Conservation (phyloP, 2,888 invertebrate species). For the Tyria jacobaeae region DNA sequence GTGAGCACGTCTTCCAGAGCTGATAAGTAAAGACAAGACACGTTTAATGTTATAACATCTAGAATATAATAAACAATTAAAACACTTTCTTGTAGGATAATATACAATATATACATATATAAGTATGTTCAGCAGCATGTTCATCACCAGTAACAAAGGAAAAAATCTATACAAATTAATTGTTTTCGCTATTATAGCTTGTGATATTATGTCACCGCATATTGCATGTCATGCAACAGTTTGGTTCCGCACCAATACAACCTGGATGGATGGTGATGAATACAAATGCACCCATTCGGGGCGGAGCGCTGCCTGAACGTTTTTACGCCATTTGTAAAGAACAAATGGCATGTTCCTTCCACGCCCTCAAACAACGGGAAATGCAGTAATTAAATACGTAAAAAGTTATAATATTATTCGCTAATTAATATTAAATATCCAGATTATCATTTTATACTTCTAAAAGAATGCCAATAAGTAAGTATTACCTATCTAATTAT, state of each 20-base stretch:
- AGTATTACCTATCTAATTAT: background rate
- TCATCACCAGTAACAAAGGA: no score
- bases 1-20: no score
- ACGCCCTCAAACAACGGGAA: conserved; percentile 62
- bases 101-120: no score
- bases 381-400: conserved; percentile 61
- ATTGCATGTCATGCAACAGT: conserved; percentile 67
- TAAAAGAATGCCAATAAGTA: conserved; percentile 3
- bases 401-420: conserved; percentile 49
- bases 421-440: conserved; percentile 46
- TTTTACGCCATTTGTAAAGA: conserved; percentile 68
- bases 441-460: conserved; percentile 20
- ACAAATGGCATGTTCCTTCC: conserved; percentile 63
- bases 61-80: no score
- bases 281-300: conserved; percentile 62
- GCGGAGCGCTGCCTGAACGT: conserved; percentile 57
- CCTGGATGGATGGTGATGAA: conserved; percentile 55
- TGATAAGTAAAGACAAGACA: no score
- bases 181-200: conserved; percentile 37
- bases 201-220: conserved; percentile 42
- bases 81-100: no score
- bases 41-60: no score
- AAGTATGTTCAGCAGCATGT: no score
- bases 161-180: no score
- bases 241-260: conserved; percentile 60